Conservation (phyloP, 2,113 vertebrate species). For the Notothenia coriiceps region DNA sequence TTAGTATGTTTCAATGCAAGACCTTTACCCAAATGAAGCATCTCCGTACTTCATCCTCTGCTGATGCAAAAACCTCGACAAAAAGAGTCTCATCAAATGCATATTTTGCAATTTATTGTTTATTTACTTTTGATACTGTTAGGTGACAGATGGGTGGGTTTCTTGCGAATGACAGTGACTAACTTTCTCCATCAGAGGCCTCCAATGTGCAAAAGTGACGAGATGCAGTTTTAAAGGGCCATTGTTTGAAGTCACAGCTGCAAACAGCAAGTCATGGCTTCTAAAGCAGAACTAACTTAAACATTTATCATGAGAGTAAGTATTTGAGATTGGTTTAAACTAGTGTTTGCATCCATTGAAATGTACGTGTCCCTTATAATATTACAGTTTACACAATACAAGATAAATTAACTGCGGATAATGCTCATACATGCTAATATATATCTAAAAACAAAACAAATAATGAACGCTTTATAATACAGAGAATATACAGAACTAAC, state of each 20-base stretch:
- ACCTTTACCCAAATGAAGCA: neutral
- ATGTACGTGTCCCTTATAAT: constrained; percentile 86
- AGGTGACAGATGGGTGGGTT: constrained; percentile 57
- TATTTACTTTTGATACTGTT: constrained; percentile 61
- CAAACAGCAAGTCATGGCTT: constrained; percentile 71
- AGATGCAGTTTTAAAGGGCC: constrained; percentile 77
- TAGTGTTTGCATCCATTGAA: constrained; percentile 85
- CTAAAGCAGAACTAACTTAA: constrained; percentile 32
- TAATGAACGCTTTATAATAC: constrained; percentile 86
- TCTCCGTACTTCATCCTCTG: neutral
- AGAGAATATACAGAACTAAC: constrained; percentile 88
- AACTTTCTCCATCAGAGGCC: constrained; percentile 55
- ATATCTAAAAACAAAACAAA: constrained; percentile 83
- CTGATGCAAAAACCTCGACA: neutral
- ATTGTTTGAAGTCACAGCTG: constrained; percentile 67
- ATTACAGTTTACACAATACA: constrained; percentile 87
- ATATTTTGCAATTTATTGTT: constrained; percentile 58
- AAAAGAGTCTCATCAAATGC: constrained; percentile 10
- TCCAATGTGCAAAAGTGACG: constrained; percentile 76
- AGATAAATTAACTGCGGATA: constrained; percentile 86
- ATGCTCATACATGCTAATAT: constrained; percentile 92
- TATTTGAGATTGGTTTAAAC: constrained; percentile 70
- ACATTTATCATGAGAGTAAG: constrained; percentile 50
- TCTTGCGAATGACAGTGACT: constrained; percentile 53
- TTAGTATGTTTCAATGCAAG: too few relatives aligned